Evolutionary conservation across 2,113 vertebrate species (phyloP).

Genomic region (Albula goreensis): DNA sequence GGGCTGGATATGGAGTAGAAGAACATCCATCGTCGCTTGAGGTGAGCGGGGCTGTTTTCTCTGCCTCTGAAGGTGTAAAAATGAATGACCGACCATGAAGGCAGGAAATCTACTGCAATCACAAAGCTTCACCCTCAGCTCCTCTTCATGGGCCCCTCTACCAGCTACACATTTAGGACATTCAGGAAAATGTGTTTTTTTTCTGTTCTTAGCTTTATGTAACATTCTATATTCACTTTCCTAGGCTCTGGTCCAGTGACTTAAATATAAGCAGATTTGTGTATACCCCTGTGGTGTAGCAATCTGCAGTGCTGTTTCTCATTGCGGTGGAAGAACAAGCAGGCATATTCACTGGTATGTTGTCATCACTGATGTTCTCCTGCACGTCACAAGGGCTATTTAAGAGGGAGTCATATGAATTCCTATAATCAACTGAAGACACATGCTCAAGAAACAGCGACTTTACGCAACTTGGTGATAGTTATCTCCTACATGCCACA

Average conservation of each 20-base stretch:
- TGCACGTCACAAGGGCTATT: no score
- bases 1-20: not conserved
- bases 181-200: not conserved
- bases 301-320: not conserved
- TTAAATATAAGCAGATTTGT: not conserved
- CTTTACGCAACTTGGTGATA: not conserved
- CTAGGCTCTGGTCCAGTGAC: not conserved
- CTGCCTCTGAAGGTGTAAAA: not conserved
- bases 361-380: not conserved
- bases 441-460: not conserved
- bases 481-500: not conserved
- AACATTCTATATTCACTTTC: not conserved
- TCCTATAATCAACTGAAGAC: not conserved
- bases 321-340: not conserved
- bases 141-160: not conserved
- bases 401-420: not conserved
- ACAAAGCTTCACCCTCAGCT: not conserved
- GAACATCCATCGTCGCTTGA: not conserved
- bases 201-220: not conserved
- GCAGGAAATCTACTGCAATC: not conserved
- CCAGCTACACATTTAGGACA: not conserved
- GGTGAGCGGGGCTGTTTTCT: not conserved
- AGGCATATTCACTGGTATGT: not conserved
- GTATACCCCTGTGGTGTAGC: not conserved
- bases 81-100: not conserved